These are phyloP conservation scores for Actinia equina DNA, from an alignment of 64 coral and sea anemone species.

Conservation along the genomic window DNA sequence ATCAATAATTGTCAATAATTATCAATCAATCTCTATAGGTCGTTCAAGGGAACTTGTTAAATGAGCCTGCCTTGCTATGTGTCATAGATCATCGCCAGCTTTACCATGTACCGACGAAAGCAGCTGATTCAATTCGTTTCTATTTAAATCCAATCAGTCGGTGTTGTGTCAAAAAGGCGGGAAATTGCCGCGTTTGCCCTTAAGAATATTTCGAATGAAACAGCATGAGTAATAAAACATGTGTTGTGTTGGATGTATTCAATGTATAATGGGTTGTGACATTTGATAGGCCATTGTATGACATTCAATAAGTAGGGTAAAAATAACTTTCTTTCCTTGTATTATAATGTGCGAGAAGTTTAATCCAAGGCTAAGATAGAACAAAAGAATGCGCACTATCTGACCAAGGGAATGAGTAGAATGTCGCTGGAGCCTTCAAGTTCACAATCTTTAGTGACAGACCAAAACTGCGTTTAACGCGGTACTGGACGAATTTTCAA, in stretches of 20 bases:
- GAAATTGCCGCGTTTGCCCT: neutral
- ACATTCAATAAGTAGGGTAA: neutral
- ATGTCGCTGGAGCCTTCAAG: too few relatives aligned
- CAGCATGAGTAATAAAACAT: neutral
- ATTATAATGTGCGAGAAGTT: too few relatives aligned
- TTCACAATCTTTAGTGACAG: too few relatives aligned
- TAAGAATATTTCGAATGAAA: neutral
- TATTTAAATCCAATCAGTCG: neutral
- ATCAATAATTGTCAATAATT: conserved; percentile 1
- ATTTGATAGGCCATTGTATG: neutral
- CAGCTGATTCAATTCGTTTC: neutral
- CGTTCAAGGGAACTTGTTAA: neutral
- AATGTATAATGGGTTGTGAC: neutral
- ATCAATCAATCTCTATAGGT: neutral
- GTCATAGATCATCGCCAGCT: too few relatives aligned
- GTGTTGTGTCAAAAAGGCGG: neutral
- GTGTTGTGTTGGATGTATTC: neutral
- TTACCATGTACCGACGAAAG: neutral
- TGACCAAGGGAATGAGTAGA: too few relatives aligned
- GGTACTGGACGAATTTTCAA: too few relatives aligned
- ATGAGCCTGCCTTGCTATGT: too few relatives aligned
- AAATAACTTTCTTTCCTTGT: neutral
- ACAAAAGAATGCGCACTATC: too few relatives aligned
- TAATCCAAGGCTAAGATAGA: too few relatives aligned
- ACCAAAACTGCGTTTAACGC: too few relatives aligned